Conservation (phyloP, 2,888 invertebrate genomes). For the Eupsilia transversa region DNA sequence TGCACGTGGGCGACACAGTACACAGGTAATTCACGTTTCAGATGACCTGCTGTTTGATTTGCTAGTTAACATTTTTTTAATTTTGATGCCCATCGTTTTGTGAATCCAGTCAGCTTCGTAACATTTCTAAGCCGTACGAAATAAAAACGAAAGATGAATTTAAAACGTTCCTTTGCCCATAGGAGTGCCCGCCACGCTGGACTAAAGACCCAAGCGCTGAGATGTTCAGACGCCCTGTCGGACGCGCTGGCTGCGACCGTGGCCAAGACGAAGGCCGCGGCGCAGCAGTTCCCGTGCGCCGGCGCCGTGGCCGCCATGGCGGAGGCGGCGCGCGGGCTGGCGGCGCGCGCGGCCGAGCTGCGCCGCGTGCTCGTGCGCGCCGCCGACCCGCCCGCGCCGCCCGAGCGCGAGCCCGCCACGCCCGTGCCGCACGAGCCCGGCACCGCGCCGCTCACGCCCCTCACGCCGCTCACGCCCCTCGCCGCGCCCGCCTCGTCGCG, state of each 20-base stretch:
- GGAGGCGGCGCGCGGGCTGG: conserved; percentile 96
- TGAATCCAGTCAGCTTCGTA: neutral
- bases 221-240: conserved; percentile 95
- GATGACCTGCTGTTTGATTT: neutral
- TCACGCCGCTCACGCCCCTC: conserved; percentile 78
- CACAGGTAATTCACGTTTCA: conserved; percentile 86
- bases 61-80: neutral
- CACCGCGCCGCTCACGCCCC: conserved; percentile 81
- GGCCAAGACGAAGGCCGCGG: conserved; percentile 96
- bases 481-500: conserved; percentile 70
- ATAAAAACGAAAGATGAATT: neutral
- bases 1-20: conserved; percentile 98
- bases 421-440: conserved; percentile 79
- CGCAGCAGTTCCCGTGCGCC: conserved; percentile 97
- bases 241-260: conserved; percentile 96
- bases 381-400: conserved; percentile 86
- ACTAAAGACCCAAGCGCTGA: conserved; percentile 93
- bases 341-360: conserved; percentile 95
- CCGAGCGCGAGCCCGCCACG: conserved; percentile 74
- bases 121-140: neutral
- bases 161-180: conserved; percentile 33
- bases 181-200: conserved; percentile 95
- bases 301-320: conserved; percentile 98
- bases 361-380: conserved; percentile 94
- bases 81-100: neutral